Base-by-base conservation (phyloP, 1,140 invertebrate species). In the Drosophila paulistorum region DNA sequence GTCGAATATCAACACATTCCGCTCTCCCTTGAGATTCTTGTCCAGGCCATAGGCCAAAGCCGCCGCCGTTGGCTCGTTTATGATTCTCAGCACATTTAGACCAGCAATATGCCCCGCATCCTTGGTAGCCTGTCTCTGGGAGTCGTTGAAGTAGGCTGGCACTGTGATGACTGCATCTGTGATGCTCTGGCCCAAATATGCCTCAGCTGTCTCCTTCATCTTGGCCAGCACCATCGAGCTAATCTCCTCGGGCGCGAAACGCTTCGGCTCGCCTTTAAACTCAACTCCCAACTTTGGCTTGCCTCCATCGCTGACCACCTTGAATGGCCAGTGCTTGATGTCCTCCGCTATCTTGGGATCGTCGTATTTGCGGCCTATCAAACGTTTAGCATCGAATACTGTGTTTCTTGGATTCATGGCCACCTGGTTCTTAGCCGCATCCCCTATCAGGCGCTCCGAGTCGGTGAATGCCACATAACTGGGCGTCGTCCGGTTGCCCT, bases 391-490 rank as follows among this genome's bases (percentile, higher is more conserved):
- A 67, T 90, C 91, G 61, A 91, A 92, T 0, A 92, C 83, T 26
- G 90, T 91, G 73, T 92, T 92, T 23, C 71, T 79, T 33, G 91
- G 91, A 65, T 92, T 92, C 87, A 90, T 91, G 20, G 89, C 90
- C 57, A 90, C 85, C 60, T 90, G 85, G 72, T 95, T 96, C 91
- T 96, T 96, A 77, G 98, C 98, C 61, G 97, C 97, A 94, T 99
- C 98, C 62, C 98, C 98, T 92, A 99, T 98, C 68, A 99, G 95
- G 92, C 98, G 96, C 92, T 99, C 98, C 1, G 96, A 97, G 91
- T 99, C 98, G 62, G 97, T 98, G 93, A 99, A 99, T 39, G 97
- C 98, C 20, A 99, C 98, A 94, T 98, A 99, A 74, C 96, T 97
- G 26, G 98, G 98, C 58, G 98, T 99, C 17, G 98, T 99, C 77